Percentiles rank a stretch among this genome's conserved stretches.
phyloP scores from a whole-genome alignment of 1,140 invertebrate species.

The Drosophila lini region DNA sequence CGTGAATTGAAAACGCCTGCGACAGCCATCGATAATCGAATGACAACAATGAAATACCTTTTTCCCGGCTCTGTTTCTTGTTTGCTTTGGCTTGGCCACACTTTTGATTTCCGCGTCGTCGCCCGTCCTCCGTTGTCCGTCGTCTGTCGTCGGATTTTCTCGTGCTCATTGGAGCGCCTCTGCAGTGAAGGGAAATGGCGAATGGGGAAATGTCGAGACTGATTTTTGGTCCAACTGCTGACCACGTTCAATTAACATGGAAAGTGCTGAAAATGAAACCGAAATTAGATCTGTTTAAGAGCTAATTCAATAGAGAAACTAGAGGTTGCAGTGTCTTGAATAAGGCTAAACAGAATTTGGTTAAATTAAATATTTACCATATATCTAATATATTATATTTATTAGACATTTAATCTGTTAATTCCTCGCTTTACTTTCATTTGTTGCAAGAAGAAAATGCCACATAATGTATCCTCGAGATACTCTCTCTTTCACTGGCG shows the following conservation, averaged over 20 bases:
- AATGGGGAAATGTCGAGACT: conserved; percentile 18
- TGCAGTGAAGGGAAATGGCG: conserved; percentile 43
- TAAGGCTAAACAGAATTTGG: too few species aligned
- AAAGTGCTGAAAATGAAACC: conserved; percentile 62
- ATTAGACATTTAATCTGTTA: conserved; percentile 3
- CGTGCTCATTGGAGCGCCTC: conserved; percentile 47
- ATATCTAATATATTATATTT: not conserved
- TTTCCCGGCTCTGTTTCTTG: conserved; percentile 27
- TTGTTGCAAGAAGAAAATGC: conserved; percentile 24
- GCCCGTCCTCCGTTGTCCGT: conserved; percentile 12
- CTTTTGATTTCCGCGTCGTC: conserved; percentile 75
- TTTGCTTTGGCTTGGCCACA: conserved; percentile 44
- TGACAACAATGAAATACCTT: conserved; percentile 62
- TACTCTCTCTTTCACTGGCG: conserved; percentile 41
- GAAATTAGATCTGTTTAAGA: conserved; percentile 36
- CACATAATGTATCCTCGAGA: conserved; percentile 12
- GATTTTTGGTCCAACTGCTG: conserved; percentile 25
- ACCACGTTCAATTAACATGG: conserved; percentile 64
- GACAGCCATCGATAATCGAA: conserved; percentile 65
- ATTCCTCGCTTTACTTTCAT: conserved; percentile 34
- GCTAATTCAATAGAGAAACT: conserved; percentile 15
- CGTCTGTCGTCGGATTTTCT: conserved; percentile 6
- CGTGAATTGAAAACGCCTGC: conserved; percentile 44
- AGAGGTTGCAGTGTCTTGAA: too few species aligned
- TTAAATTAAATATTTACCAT: not conserved